Conservation (phyloP, 2,797 vertebrate genomes). For the Sciaenops ocellatus region DNA sequence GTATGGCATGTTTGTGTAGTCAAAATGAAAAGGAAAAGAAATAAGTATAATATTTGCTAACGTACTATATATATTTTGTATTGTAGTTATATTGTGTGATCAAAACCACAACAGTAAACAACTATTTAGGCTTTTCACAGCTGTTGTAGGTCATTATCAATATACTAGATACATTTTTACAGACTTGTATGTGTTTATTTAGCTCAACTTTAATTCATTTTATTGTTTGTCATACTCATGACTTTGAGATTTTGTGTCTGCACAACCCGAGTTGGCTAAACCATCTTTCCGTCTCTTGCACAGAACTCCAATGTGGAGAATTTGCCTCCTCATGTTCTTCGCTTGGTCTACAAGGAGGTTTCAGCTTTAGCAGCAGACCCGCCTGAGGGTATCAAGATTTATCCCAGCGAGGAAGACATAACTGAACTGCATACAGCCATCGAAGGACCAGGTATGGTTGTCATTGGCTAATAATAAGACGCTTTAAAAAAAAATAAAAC, state of each 20-base stretch:
- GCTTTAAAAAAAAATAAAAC: neutral
- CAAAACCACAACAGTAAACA: neutral
- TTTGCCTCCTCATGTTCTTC: constrained; percentile 94
- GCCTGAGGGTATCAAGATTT: constrained; percentile 94
- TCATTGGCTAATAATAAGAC: neutral
- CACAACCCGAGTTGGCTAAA: neutral
- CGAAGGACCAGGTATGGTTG: constrained; percentile 90
- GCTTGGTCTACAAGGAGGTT: constrained; percentile 96
- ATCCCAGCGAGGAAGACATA: constrained; percentile 95
- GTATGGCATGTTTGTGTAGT: neutral
- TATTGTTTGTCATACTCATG: no score
- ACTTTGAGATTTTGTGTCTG: neutral
- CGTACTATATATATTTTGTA: neutral
- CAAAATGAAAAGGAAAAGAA: neutral
- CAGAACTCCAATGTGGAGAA: constrained; percentile 98
- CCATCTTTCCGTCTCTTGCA: constrained; percentile 12
- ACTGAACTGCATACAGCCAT: constrained; percentile 95
- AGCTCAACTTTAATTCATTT: neutral
- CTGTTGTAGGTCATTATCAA: neutral
- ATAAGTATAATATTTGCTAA: neutral
- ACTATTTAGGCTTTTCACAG: no score
- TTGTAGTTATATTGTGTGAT: neutral
- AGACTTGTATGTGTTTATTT: no score
- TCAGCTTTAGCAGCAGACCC: constrained; percentile 93
- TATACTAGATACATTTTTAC: neutral